Base-by-base conservation (phyloP, 2,888 invertebrate species). In the Apotomis capreana region DNA sequence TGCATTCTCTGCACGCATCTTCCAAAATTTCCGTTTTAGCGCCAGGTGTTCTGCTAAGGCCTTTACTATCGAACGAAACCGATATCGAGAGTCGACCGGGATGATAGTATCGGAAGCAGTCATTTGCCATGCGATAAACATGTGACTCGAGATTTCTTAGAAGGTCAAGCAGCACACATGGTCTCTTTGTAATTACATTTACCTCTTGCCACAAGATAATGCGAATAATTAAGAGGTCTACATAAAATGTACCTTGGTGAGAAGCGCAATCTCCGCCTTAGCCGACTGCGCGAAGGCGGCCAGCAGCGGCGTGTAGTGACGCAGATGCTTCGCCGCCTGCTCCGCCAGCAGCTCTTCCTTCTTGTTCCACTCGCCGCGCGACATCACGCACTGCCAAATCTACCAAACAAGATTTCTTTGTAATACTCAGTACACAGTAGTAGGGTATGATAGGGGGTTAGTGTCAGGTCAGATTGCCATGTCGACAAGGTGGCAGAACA, bases 291-390 rank as follows among this genome's bases (percentile, higher is more conserved):
- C 96, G 84, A 99, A 98, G 46, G 97, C 97, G 77, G 96, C 96
- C 85, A 99, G 95, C 80, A 99, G 94, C 74, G 96, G 95, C 78
- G 98, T 96, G 92, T 97, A 98, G 82, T 95, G 95, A 83, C 97
- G 97, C 84, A 96, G 94, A 92, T 98, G 97, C 89, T 97, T 97
- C 67, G 98, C 95, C 67, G 99, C 98, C 92, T 99, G 99, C 85
- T 99, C 99, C 64, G 98, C 98, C 77, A 99, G 95, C 81, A 99
- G 91, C 89, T 99, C 99, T 89, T 99, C 99, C 88, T 99, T 99
- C 92, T 99, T 99, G 92, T 98, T 99, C 99, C 99, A 99, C 92
- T 99, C 99, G 74, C 98, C 97, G 83, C 97, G 96, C 68, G 96
- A 96, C 99, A 99, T 99, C 81, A 99, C 96, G 77, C 98, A 97